Evolutionary conservation across 2,888 invertebrate genomes (phyloP).

Genomic region (Meandrusa payeni): DNA sequence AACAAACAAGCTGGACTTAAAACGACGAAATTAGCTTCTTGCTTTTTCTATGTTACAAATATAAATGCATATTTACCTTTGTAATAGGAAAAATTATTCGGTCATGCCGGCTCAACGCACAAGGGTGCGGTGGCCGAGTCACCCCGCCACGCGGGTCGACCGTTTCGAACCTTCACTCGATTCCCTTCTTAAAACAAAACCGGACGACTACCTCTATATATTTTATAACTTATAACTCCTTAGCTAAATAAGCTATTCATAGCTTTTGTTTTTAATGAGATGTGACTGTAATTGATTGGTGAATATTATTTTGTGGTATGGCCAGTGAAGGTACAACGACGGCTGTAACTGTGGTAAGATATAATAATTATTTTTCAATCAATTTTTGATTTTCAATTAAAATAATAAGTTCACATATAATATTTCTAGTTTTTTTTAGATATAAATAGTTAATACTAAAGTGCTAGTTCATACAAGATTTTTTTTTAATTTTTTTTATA

Average conservation of each 20-base stretch:
- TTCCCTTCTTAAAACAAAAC: slow-evolving; percentile 76
- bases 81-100: slow-evolving; percentile 5
- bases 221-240: slow-evolving; percentile 35
- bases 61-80: too few relatives aligned
- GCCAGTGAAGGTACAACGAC: slow-evolving; percentile 59
- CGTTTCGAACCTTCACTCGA: slow-evolving; percentile 64
- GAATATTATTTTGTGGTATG: slow-evolving; percentile 37
- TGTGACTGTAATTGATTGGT: slow-evolving; percentile 6
- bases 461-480: too few relatives aligned
- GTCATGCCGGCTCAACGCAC: slow-evolving; percentile 39
- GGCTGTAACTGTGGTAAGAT: slow-evolving; percentile 57
- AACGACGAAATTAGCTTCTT: too few relatives aligned
- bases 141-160: slow-evolving; percentile 47
- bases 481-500: too few relatives aligned
- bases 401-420: too few relatives aligned
- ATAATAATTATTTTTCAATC: not conserved
- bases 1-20: too few relatives aligned
- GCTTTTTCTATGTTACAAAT: too few relatives aligned
- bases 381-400: not conserved
- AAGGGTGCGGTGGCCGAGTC: slow-evolving; percentile 65
- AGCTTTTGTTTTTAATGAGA: not conserved
- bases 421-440: too few relatives aligned
- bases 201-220: slow-evolving; percentile 68
- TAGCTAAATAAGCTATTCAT: too few relatives aligned
- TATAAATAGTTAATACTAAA: too few relatives aligned